These are phyloP conservation scores for Sorex maritimensis DNA, from an alignment of 2,797 vertebrate genomes.

Conservation along the genomic window DNA sequence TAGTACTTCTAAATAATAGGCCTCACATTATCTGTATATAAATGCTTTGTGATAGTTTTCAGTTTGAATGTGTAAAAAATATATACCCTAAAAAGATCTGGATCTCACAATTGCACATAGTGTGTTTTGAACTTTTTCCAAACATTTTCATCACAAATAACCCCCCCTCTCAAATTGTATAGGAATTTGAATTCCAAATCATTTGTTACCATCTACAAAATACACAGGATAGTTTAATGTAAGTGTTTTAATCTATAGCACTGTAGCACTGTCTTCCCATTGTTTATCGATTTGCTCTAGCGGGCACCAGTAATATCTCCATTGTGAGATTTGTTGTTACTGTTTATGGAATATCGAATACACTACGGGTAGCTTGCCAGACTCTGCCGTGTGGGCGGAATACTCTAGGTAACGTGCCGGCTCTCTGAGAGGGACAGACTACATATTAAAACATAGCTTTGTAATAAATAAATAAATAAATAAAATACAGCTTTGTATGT, in stretches of 20 bases:
- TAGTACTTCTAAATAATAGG: background rate
- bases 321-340: too few species aligned
- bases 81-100: background rate
- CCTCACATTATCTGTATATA: slow-evolving; percentile 16
- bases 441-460: too few species aligned
- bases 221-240: background rate
- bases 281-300: too few species aligned
- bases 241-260: background rate
- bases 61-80: background rate
- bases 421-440: too few species aligned
- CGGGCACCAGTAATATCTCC: too few species aligned
- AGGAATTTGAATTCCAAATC: background rate
- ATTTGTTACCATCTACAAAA: background rate
- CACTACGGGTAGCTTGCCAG: too few species aligned
- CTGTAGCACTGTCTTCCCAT: too few species aligned
- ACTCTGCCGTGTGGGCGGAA: too few species aligned
- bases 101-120: background rate
- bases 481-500: slow-evolving; percentile 9
- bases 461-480: too few species aligned
- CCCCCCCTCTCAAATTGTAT: too few species aligned
- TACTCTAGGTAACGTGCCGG: too few species aligned
- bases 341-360: too few species aligned
- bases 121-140: slow-evolving; percentile 37
- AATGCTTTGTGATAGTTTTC: background rate
- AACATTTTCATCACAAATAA: background rate